Base-by-base conservation (phyloP, 2,113 vertebrate genomes). In the Diadophis punctatus region DNA sequence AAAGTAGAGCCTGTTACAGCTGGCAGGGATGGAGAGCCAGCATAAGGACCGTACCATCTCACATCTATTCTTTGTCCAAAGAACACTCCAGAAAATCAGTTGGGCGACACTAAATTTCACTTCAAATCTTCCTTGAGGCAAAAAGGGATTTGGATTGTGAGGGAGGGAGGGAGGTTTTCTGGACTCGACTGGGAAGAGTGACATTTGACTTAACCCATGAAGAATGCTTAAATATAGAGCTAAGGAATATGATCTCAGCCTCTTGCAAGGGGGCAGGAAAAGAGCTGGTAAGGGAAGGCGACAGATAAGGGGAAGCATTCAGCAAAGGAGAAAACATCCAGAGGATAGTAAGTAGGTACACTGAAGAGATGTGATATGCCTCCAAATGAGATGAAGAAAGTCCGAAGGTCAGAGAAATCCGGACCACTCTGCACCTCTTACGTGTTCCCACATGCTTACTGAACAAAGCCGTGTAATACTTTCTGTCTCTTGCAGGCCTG, bases 151-250 rank as follows among this genome's bases (percentile, higher is more conserved):
- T 93, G 90, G 92, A 90, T n/a, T 80, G 63, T 39, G 46, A 1
- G 22, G 8, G 11, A 46, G n/a, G 43, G 46, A 25, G 20, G 51
- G 68, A 23, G 68, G 8, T 9, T 14, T 18, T 86, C 86, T 90
- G 30, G 22, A n/a, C 14, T 27, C 74, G 27, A 25, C 46, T 25
- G 46, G 55, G 22, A 55, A 14, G 86, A 43, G 4, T 39, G 55
- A 14, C 90, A 89, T 63, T 56, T 89, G 93, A 68, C 87, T 89
- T 86, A 86, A 63, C 23, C 68, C 90, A 89, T 91, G 87, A 86
- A 86, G 90, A 51, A 16, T 89, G 68, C 74, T 89, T 93, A 91
- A 93, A 90, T 90, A 93, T 89, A 93, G 93, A 89, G 68, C 39
- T 11, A 8, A 5, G 48, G 74, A 93, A 91, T 85, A 51, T 63